Evolutionary conservation across 2,888 invertebrate genomes (phyloP).

Genomic region (Apeira syringaria): DNA sequence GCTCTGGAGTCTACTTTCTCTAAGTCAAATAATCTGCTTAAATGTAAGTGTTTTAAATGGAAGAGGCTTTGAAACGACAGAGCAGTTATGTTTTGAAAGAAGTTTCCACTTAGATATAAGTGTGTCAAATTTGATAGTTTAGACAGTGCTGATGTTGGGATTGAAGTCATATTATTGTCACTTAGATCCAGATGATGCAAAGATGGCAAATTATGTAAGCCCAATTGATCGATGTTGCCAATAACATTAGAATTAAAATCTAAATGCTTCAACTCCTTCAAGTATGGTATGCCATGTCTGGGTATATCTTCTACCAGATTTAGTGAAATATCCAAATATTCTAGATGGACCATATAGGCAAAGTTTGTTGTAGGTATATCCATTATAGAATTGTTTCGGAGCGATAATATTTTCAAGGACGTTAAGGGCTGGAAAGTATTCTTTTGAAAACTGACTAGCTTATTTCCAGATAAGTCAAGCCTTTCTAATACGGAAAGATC

Average conservation of each 20-base stretch:
- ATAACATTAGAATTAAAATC: constrained; percentile 91
- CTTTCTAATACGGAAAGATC: constrained; percentile 89
- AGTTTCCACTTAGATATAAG: constrained; percentile 91
- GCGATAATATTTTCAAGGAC: constrained; percentile 87
- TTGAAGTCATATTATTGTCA: constrained; percentile 91
- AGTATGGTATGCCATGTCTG: constrained; percentile 88
- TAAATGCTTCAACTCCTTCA: constrained; percentile 88
- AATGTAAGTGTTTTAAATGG: constrained; percentile 89
- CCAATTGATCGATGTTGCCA: constrained; percentile 86
- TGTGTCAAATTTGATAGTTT: constrained; percentile 90
- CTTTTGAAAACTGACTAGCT: constrained; percentile 88
- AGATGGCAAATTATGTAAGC: constrained; percentile 89
- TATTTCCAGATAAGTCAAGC: constrained; percentile 90
- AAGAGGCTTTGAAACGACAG: constrained; percentile 93
- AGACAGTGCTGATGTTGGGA: constrained; percentile 90
- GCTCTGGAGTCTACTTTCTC: constrained; percentile 89
- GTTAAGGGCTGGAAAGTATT: constrained; percentile 88
- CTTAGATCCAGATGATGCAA: constrained; percentile 90
- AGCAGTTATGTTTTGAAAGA: constrained; percentile 87
- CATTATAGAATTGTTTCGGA: constrained; percentile 91
- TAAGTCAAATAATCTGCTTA: constrained; percentile 87
- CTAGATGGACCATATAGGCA: constrained; percentile 86
- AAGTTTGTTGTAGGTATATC: constrained; percentile 89
- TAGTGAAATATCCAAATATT: constrained; percentile 89
- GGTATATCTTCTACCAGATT: constrained; percentile 90